Percentiles rank a stretch among this genome's conserved stretches.
phyloP scores from a whole-genome alignment of 1,140 invertebrate genomes.

The Drosophila serrata region DNA sequence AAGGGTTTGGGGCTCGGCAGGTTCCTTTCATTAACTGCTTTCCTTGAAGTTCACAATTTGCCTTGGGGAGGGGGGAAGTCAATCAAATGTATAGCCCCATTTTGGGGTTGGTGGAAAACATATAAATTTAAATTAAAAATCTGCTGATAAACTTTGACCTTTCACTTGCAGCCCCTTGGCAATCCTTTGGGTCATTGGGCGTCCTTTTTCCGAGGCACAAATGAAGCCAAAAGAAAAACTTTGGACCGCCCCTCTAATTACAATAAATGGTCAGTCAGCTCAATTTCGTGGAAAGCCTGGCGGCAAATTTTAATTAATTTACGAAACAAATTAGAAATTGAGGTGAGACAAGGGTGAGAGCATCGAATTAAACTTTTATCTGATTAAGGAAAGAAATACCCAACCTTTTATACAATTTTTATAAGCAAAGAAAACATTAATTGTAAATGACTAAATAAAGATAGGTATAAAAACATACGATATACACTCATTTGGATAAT shows the following conservation, averaged over 20 bases:
- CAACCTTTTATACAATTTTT: neutral
- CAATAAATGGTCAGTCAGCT: conserved; percentile 42
- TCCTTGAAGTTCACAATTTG: conserved; percentile 17
- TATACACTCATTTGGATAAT: conserved; percentile 18
- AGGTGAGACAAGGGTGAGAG: conserved; percentile 22
- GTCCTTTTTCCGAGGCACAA: conserved; percentile 1
- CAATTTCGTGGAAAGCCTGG: conserved; percentile 37
- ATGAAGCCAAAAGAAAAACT: neutral
- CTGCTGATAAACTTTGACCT: conserved; percentile 46
- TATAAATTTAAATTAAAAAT: conserved; percentile 63
- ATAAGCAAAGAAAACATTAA: neutral
- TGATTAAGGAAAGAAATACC: neutral
- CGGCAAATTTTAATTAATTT: conserved; percentile 64
- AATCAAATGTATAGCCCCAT: conserved; percentile 26
- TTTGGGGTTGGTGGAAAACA: conserved; percentile 28
- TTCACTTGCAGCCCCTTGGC: conserved; percentile 27
- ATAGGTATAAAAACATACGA: neutral
- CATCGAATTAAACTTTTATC: conserved; percentile 3
- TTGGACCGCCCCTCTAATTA: conserved; percentile 30
- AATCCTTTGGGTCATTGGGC: conserved; percentile 33
- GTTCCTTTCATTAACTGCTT: conserved; percentile 30
- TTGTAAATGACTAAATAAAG: neutral
- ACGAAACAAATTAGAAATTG: conserved; percentile 38
- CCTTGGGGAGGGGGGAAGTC: neutral
- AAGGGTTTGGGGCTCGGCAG: conserved; percentile 11